Base-by-base conservation (phyloP, 2,888 invertebrate genomes). In the Litoditis marina region DNA sequence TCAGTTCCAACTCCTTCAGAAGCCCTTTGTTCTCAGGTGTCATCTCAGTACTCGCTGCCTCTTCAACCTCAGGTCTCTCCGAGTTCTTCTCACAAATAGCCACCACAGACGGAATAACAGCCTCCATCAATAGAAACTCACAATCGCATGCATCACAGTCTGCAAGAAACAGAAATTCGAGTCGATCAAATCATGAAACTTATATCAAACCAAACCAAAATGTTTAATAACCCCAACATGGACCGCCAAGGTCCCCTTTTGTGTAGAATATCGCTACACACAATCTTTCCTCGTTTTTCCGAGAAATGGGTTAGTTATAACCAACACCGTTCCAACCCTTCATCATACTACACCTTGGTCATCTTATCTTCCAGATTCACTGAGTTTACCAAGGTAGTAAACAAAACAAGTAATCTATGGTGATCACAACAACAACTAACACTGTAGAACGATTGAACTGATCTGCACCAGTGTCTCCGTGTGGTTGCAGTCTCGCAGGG, bases 121-220 rank as follows among this genome's bases (percentile, higher is more conserved):
- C 42, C 27, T 62, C 51, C 27, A 57, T 31, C 7, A 62, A 49
- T 7, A 62, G 52, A 50, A 28, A 62, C 19, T 62, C 62, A 7
- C 51, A 30, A 7, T 62, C 62, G 25, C 42, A 51, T 8, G 51
- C 42, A 19, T 62, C 62, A 30, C 62, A 57, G 39, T 62, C 62
- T 62, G 22, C 30, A 62, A 25, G 13, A n/a, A 25, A 3, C 28
- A 59, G 30, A n/a, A n/a, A n/a, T n/a, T n/a, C n/a, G n/a, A n/a
- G n/a, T n/a, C n/a, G n/a, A n/a, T n/a, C n/a, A n/a, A n/a, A n/a
- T n/a, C n/a, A n/a, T n/a, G n/a, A n/a, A n/a, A n/a, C n/a, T n/a
- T n/a, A n/a, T n/a, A n/a, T n/a, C n/a, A n/a, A n/a, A n/a, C n/a
- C n/a, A n/a, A n/a, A n/a, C n/a, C n/a, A n/a, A n/a, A n/a, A n/a